Evolutionary conservation across 2,888 invertebrate genomes (phyloP).

Genomic region (Glomeris marginata): DNA sequence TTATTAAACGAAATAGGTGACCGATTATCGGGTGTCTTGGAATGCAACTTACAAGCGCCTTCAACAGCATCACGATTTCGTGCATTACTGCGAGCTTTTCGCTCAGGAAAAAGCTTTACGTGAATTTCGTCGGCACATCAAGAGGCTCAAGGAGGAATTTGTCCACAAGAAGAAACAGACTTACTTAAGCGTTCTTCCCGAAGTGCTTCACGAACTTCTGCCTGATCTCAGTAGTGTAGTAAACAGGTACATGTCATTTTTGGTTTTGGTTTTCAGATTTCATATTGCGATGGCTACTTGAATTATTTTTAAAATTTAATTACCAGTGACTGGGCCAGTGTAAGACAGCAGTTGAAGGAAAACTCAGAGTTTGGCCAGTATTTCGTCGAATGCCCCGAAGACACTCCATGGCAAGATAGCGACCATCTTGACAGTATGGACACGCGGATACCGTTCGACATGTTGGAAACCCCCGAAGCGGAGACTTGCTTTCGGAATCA

Average conservation of each 20-base stretch:
- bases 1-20: constrained; percentile 16
- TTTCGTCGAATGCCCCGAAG: constrained; percentile 71
- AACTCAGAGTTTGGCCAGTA: constrained; percentile 89
- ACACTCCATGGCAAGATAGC: constrained; percentile 60
- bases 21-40: constrained; percentile 60
- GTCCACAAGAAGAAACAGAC: constrained; percentile 56
- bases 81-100: constrained; percentile 70
- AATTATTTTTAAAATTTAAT: constrained; percentile 9
- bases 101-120: constrained; percentile 69
- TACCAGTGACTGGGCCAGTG: constrained; percentile 70
- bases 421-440: constrained; percentile 47
- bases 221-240: constrained; percentile 55
- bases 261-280: background rate
- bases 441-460: constrained; percentile 76
- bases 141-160: constrained; percentile 65
- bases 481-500: constrained; percentile 84
- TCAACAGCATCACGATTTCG: constrained; percentile 73
- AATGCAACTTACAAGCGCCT: constrained; percentile 71
- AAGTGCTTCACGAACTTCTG: constrained; percentile 58
- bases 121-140: constrained; percentile 60
- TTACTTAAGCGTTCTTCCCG: constrained; percentile 60
- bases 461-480: constrained; percentile 77
- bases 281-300: background rate
- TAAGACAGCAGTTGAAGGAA: constrained; percentile 66
- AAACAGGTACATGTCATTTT: constrained; percentile 36